phyloP scores from a whole-genome alignment of 2,888 invertebrate species.

The Tanypteryx hageni region DNA sequence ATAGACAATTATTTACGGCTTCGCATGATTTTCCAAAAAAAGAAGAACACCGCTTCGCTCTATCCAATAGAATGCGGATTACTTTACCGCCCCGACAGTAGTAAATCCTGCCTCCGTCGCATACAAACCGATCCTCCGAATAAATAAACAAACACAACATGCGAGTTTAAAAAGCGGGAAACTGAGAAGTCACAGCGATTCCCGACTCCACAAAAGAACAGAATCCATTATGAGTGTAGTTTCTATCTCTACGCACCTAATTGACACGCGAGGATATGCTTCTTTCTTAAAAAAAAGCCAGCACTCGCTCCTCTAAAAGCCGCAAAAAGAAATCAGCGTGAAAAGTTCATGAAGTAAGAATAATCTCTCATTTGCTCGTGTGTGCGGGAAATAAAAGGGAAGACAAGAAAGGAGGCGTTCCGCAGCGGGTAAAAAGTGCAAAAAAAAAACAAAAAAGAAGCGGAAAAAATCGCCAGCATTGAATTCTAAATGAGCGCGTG shows the following conservation, averaged over 20 bases:
- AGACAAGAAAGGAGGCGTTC: not conserved
- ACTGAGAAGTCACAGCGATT: not conserved
- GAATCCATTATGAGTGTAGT: not conserved
- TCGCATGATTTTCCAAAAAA: not conserved
- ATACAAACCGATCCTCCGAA: not conserved
- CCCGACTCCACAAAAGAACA: conserved; percentile 7
- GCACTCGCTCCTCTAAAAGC: not conserved
- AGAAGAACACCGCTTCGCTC: not conserved
- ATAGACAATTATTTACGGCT: not conserved
- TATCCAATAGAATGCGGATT: not conserved
- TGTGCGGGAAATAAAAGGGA: not conserved
- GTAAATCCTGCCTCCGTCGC: not conserved
- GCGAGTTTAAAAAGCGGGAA: not conserved
- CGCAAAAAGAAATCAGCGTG: not conserved
- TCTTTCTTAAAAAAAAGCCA: no score
- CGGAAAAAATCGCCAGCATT: not conserved
- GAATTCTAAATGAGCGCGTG: conserved; percentile 33
- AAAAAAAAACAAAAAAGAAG: not conserved
- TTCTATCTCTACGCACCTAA: no score
- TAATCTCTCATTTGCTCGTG: not conserved
- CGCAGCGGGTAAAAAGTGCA: not conserved
- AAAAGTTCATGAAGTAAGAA: not conserved
- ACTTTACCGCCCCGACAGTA: not conserved
- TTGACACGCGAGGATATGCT: no score
- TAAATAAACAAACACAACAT: not conserved